These are phyloP conservation scores for Trogon surrucura DNA, from an alignment of 2,113 vertebrate species.

Conservation along the genomic window DNA sequence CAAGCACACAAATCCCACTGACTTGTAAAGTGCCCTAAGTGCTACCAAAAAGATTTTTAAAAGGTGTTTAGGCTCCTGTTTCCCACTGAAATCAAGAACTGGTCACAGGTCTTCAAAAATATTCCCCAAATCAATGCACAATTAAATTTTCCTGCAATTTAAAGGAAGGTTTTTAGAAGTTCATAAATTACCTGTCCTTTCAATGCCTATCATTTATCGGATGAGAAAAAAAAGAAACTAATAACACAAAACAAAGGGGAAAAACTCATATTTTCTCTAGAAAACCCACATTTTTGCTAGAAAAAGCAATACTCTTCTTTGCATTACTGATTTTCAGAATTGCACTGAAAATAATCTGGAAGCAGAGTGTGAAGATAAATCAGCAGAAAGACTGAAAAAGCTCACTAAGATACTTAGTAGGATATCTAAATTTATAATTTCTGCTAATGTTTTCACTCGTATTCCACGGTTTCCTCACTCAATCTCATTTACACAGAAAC, in stretches of 20 bases:
- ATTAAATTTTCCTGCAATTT: not conserved
- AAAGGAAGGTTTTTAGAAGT: not conserved
- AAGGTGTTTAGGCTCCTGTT: conserved; percentile 28
- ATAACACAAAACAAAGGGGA: not conserved
- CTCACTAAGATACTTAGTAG: not conserved
- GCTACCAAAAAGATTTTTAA: conserved; percentile 12
- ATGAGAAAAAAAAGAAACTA: not conserved
- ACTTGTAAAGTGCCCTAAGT: not conserved
- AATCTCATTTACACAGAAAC: not conserved
- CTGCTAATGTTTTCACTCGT: not conserved
- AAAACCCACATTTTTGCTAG: no score
- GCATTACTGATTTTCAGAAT: not conserved
- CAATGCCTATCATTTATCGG: not conserved
- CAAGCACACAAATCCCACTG: not conserved
- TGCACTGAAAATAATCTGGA: not conserved
- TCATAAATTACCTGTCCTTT: not conserved
- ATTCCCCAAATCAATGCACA: not conserved
- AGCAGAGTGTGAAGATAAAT: not conserved
- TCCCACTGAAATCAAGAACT: conserved; percentile 25
- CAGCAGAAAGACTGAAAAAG: not conserved
- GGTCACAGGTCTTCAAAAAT: not conserved
- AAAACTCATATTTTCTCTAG: not conserved
- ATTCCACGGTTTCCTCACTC: not conserved
- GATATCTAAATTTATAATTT: not conserved
- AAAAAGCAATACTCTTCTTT: not conserved